These are phyloP conservation scores for Seladonia tumulorum DNA, from an alignment of 2,888 invertebrate genomes.

Conservation along the genomic window DNA sequence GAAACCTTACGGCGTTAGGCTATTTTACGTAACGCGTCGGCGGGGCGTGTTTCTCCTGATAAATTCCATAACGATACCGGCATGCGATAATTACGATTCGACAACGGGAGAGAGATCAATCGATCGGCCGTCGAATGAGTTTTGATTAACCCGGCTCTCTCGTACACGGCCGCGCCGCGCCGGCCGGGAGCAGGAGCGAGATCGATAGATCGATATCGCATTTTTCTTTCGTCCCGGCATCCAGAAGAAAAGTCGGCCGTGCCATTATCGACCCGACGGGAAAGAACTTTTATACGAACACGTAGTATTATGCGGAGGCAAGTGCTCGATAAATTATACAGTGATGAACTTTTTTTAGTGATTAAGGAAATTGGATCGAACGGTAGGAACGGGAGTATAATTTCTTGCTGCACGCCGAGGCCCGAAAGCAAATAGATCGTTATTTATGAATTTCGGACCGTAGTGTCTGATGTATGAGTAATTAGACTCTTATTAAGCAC, in stretches of 20 bases:
- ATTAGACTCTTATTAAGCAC: background rate
- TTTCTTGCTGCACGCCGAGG: background rate
- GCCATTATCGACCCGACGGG: background rate
- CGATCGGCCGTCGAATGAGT: slow-evolving; percentile 33
- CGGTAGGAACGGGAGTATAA: background rate
- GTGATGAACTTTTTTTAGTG: background rate
- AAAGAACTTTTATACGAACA: slow-evolving; percentile 15
- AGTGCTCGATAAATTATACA: background rate
- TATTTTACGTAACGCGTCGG: slow-evolving; percentile 71
- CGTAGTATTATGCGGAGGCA: background rate
- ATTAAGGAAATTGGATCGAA: slow-evolving; percentile 6
- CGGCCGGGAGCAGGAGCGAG: background rate
- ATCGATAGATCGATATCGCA: slow-evolving; percentile 24
- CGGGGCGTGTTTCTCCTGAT: slow-evolving; percentile 74
- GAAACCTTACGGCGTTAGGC: slow-evolving; percentile 56
- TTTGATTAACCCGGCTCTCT: slow-evolving; percentile 31
- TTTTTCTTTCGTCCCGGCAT: background rate
- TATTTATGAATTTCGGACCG: background rate
- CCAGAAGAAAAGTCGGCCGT: slow-evolving; percentile 23
- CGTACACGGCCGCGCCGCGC: background rate
- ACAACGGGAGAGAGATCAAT: slow-evolving; percentile 60
- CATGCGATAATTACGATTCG: slow-evolving; percentile 72
- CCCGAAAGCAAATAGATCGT: background rate
- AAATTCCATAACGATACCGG: slow-evolving; percentile 79
- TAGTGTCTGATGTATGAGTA: background rate